These are phyloP conservation scores for Drosophila lowei DNA, from an alignment of 1,140 invertebrate species.

Conservation along the genomic window DNA sequence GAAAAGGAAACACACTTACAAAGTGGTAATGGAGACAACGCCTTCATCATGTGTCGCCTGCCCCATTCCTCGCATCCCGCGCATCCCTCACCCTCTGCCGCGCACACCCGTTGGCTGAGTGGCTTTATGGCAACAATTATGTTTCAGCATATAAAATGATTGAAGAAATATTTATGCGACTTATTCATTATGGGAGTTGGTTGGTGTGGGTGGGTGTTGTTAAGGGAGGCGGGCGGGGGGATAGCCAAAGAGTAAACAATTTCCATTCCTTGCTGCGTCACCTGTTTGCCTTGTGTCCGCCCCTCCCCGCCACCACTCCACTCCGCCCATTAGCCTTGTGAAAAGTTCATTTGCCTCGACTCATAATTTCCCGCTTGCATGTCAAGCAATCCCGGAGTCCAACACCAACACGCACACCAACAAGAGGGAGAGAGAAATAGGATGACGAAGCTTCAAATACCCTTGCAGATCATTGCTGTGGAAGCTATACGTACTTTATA, in stretches of 20 bases:
- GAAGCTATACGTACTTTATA: too few species aligned
- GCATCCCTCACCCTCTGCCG: not conserved
- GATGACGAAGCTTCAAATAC: not conserved
- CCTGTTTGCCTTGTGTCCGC: slow-evolving; percentile 55
- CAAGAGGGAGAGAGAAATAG: slow-evolving; percentile 21
- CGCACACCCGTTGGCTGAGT: slow-evolving; percentile 18
- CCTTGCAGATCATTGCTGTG: too few species aligned
- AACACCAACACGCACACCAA: slow-evolving; percentile 30
- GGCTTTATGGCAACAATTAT: slow-evolving; percentile 46
- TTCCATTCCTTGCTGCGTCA: slow-evolving; percentile 41
- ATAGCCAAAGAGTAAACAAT: slow-evolving; percentile 52
- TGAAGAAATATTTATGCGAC: slow-evolving; percentile 51
- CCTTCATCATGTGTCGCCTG: slow-evolving; percentile 25
- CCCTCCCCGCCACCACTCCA: not conserved
- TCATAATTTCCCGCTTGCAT: slow-evolving; percentile 80
- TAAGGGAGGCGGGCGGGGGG: not conserved
- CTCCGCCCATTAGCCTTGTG: slow-evolving; percentile 70
- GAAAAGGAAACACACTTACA: slow-evolving; percentile 28
- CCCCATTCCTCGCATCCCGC: too few species aligned
- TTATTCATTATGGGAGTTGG: slow-evolving; percentile 47
- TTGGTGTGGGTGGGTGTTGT: slow-evolving; percentile 21
- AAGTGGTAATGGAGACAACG: slow-evolving; percentile 62
- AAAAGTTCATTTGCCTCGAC: slow-evolving; percentile 76
- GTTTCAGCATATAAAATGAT: slow-evolving; percentile 50
- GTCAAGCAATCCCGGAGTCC: slow-evolving; percentile 55